Evolutionary conservation across 2,113 vertebrate species (phyloP).

Genomic region (Campylomormyrus tamandua): DNA sequence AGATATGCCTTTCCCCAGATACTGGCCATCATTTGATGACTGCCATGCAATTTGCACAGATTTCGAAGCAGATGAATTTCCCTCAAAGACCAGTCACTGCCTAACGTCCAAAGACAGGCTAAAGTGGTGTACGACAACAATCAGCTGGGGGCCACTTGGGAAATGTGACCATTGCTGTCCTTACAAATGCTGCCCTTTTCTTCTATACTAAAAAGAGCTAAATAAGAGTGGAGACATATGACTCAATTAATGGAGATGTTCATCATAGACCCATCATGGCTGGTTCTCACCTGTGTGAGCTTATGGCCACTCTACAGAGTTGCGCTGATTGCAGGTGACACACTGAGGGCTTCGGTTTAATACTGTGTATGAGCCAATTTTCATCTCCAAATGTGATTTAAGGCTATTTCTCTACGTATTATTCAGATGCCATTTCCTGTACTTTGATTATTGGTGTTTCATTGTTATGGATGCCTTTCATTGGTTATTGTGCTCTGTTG

Average conservation of each 20-base stretch:
- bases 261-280: neutral
- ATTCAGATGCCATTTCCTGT: neutral
- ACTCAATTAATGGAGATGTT: neutral
- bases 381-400: neutral
- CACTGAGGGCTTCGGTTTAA: neutral
- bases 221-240: neutral
- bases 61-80: neutral
- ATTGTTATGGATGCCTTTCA: neutral
- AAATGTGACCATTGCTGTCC: neutral
- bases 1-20: neutral
- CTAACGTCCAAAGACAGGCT: neutral
- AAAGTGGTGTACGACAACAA: neutral
- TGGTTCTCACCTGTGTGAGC: neutral
- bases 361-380: neutral
- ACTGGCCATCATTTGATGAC: no score
- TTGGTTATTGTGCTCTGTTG: neutral
- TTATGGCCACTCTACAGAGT: neutral
- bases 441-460: neutral
- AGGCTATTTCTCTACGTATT: neutral
- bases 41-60: neutral
- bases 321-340: neutral
- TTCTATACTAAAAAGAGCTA: neutral
- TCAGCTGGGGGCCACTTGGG: no score
- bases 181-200: neutral
- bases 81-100: constrained; percentile 6